Base-by-base conservation (phyloP, 2,113 vertebrate genomes). In the Smithornis capensis region DNA sequence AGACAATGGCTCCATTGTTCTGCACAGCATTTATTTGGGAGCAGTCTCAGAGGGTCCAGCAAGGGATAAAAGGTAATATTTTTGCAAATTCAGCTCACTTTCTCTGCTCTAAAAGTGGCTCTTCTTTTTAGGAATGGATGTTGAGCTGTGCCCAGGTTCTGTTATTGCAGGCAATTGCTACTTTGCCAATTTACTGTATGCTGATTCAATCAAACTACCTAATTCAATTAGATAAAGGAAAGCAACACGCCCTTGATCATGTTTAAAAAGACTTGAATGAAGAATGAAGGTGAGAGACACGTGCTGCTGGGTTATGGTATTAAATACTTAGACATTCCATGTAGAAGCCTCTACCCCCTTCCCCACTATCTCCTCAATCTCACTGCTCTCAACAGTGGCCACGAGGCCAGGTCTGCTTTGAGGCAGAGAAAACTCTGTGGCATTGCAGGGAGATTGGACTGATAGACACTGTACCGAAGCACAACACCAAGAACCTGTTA, bases 1-100 rank as follows among this genome's bases (percentile, higher is more conserved):
- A 94, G 59, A 97, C 95, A 87, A 91, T 55, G 12, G 28, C 77
- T 67, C 53, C 57, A 87, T 96, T 97, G 96, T 96, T 95, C 92
- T 80, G 44, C 63, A 91, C 82, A 89, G n/a, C 12, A 18, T 81
- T 73, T 27, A 73, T 94, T 95, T 65, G 40, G 40, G 74, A 89
- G 52, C 45, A 52, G 62, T 55, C 76, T 86, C 82, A 59, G 59
- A 92, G 89, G 86, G 92, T 52, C 74, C 86, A 73, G 59, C 19
- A 27, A 79, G 69, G 29, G 96, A 95, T 95, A 88, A 96, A 94
- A 94, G 79, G 63, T 65, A 93, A 56, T n/a, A 52, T 62, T 90
- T 92, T 37, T 67, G 73, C 81, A 95, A 95, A 96, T 96, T 92
- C 83, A 94, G 71, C 65, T 94, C 75, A 55, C 78, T 96, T 92